Evolutionary conservation across 2,113 vertebrate genomes (phyloP), one percentile per base, ranked within the genome.

Genomic region (Motacilla alba): DNA sequence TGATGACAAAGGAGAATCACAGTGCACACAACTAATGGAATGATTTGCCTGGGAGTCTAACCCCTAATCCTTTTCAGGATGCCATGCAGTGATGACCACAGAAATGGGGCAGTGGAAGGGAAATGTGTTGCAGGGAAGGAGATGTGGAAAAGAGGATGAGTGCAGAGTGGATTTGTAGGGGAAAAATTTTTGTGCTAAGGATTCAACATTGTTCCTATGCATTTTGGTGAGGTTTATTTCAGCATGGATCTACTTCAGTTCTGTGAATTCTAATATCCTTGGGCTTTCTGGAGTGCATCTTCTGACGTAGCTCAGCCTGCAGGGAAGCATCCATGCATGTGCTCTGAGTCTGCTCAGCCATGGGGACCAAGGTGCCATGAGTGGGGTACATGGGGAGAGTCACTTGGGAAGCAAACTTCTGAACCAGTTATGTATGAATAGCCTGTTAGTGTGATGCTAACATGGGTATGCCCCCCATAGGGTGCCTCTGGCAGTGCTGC

Each of bases 191-290:
- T 76, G 26, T 49, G 21, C 55, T 83, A 47, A 67, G 14, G 39
- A 37, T 72, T 75, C 27, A 20, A 11, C 4, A 2, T 6, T 20
- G n/a, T 37, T 62, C 15, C 5, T 49, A 0, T 7, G 2, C 0
- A 2, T 66, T 78, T 49, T 67, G 49, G 43, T 37, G 43, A 50
- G 14, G 6, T 49, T 52, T 53, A 49, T 55, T 85, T 67, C 47
- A 49, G 20, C 0, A 2, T 67, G 16, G 15, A 22, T 67, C 46
- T 52, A 1, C 35, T 60, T 78, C 10, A 37, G 7, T 89, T 91
- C 43, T 72, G 19, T 62, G 67, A 2, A 1, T 82, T 70, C 2
- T n/a, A 58, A 46, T 49, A 67, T n/a, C 15, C 15, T 70, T 58
- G 16, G 22, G 44, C 37, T 62, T 79, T 10, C 37, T 49, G 66